phyloP scores from a whole-genome alignment of 2,113 vertebrate species.

The Corythornis vintsioides region DNA sequence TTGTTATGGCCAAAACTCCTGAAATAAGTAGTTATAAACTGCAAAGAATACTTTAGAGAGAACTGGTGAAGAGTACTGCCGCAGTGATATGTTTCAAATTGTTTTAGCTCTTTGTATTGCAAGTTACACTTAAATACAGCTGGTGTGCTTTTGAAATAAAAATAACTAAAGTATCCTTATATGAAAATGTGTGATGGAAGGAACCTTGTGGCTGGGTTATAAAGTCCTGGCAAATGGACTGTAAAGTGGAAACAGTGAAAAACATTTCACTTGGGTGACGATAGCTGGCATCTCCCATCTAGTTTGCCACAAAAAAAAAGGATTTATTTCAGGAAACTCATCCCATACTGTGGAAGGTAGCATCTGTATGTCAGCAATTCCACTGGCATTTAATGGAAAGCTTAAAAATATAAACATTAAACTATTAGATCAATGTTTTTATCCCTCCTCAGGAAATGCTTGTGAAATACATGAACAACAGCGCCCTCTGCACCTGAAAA shows the following conservation, averaged over 20 bases:
- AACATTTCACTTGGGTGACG: constrained; percentile 48
- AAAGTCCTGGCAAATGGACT: constrained; percentile 42
- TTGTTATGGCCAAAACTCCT: not conserved
- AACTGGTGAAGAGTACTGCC: not conserved
- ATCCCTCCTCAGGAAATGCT: constrained; percentile 41
- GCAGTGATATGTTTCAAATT: not conserved
- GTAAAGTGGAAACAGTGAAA: constrained; percentile 63
- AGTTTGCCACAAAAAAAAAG: constrained; percentile 5
- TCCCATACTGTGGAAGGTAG: constrained; percentile 56
- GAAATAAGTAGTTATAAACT: not conserved
- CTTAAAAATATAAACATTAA: constrained; percentile 68
- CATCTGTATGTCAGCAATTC: constrained; percentile 59
- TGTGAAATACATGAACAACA: constrained; percentile 78
- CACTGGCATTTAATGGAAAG: constrained; percentile 52
- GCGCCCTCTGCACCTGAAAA: constrained; percentile 81
- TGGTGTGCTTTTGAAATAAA: constrained; percentile 39
- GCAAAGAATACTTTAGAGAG: not conserved
- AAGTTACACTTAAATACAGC: constrained; percentile 32
- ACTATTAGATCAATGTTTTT: constrained; percentile 54
- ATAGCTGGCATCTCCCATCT: constrained; percentile 33
- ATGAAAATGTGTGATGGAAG: constrained; percentile 35
- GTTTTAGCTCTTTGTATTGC: not conserved
- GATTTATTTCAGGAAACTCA: constrained; percentile 58
- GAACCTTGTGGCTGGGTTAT: constrained; percentile 33
- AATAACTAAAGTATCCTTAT: constrained; percentile 23